Conservation (phyloP, 2,888 invertebrate species). For the Merodon equestris region DNA sequence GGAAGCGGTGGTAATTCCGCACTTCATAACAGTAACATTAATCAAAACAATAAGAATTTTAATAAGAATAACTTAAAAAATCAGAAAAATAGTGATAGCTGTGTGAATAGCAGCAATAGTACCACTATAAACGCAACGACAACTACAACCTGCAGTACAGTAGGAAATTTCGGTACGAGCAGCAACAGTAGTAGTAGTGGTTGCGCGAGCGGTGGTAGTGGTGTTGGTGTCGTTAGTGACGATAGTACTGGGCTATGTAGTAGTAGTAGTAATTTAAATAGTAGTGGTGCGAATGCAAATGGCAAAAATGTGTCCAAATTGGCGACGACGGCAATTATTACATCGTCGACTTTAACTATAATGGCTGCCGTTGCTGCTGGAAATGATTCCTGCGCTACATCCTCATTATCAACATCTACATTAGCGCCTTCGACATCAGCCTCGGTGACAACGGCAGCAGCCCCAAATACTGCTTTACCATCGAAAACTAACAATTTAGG, state of each 20-base stretch:
- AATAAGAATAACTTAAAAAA: constrained; percentile 67
- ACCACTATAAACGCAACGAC: constrained; percentile 70
- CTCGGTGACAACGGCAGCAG: constrained; percentile 70
- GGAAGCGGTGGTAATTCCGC: constrained; percentile 42
- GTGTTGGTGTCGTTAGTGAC: constrained; percentile 45
- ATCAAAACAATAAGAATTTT: constrained; percentile 61
- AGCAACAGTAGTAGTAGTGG: constrained; percentile 35
- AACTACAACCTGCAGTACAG: constrained; percentile 56
- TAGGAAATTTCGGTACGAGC: constrained; percentile 18
- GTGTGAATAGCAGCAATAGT: constrained; percentile 58
- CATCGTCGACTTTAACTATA: constrained; percentile 52
- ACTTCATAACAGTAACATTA: constrained; percentile 51
- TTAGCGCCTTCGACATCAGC: constrained; percentile 62
- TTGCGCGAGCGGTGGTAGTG: constrained; percentile 58
- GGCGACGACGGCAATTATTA: constrained; percentile 57
- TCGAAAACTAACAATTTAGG: constrained; percentile 52
- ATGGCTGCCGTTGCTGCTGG: constrained; percentile 74
- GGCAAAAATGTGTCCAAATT: constrained; percentile 71
- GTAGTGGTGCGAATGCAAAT: constrained; percentile 71
- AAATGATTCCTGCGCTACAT: constrained; percentile 70
- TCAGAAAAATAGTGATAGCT: constrained; percentile 66
- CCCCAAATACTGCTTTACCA: constrained; percentile 17
- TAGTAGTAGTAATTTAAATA: constrained; percentile 68
- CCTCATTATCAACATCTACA: constrained; percentile 33
- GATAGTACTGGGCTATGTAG: constrained; percentile 46